Conservation (phyloP, 1,140 invertebrate species). For the Halyomorpha halys region DNA sequence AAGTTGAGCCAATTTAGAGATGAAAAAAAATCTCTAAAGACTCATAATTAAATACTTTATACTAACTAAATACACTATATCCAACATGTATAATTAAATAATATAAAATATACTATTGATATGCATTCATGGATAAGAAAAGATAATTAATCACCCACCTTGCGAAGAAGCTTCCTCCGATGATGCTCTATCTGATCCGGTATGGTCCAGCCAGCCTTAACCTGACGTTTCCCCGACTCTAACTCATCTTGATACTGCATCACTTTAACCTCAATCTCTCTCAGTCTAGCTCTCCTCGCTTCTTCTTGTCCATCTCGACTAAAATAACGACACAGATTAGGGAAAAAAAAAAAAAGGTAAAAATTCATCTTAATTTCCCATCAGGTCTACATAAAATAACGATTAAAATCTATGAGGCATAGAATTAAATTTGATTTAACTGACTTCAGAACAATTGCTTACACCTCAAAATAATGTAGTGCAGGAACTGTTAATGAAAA, state of each 20-base stretch:
- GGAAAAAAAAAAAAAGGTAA: neutral
- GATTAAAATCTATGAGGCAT: no score
- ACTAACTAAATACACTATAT: no score
- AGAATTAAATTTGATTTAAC: no score
- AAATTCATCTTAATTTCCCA: neutral
- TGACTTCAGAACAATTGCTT: no score
- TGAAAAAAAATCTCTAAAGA: no score
- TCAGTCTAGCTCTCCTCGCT: conserved; percentile 61
- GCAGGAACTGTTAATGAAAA: no score
- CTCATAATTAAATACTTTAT: no score
- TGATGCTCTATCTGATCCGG: conserved; percentile 84
- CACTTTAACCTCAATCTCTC: conserved; percentile 90
- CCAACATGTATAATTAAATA: no score
- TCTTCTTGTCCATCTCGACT: conserved; percentile 48
- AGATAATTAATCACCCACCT: conserved; percentile 42
- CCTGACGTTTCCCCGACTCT: conserved; percentile 66
- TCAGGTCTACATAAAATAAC: no score
- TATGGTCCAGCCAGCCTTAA: conserved; percentile 69
- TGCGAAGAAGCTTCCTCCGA: conserved; percentile 76
- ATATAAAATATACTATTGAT: no score
- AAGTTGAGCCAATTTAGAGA: no score
- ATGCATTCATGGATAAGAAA: neutral
- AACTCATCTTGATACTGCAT: conserved; percentile 94
- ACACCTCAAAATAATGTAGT: no score
- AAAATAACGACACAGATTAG: conserved; percentile 6